These are phyloP conservation scores for Cuculus canorus DNA, from an alignment of 2,797 vertebrate species.

Conservation along the genomic window DNA sequence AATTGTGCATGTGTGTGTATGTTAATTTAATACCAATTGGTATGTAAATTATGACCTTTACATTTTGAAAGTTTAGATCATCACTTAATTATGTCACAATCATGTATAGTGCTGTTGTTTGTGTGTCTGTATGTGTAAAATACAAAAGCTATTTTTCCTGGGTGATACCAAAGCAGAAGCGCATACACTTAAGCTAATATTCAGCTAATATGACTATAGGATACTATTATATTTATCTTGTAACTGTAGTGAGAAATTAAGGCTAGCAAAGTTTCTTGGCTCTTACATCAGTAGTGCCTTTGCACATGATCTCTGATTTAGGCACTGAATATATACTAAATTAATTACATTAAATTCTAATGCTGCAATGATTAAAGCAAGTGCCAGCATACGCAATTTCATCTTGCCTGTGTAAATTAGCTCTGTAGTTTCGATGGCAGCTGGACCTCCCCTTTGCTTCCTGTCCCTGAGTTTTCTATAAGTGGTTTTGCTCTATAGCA, in stretches of 20 bases:
- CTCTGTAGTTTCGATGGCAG: neutral
- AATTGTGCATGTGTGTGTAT: neutral
- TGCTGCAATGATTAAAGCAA: neutral
- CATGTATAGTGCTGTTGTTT: neutral
- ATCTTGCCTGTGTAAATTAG: constrained; percentile 2
- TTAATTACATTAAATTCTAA: neutral
- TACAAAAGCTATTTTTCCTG: neutral
- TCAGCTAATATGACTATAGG: neutral
- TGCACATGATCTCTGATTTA: neutral
- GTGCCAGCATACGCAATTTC: neutral
- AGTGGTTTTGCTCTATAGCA: neutral
- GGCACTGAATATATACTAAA: neutral
- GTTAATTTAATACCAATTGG: neutral
- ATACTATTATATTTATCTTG: neutral
- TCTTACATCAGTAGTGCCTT: neutral
- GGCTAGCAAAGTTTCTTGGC: neutral
- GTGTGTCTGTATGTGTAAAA: neutral
- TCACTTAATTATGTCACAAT: neutral
- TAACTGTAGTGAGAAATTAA: constrained; percentile 19
- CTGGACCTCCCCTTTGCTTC: neutral
- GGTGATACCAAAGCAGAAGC: constrained; percentile 3
- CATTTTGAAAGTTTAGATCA: neutral
- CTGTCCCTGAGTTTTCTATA: neutral
- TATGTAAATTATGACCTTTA: neutral
- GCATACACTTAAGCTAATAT: neutral